phyloP scores from a whole-genome alignment of 2,888 invertebrate species.

The Tachystola acroxantha region DNA sequence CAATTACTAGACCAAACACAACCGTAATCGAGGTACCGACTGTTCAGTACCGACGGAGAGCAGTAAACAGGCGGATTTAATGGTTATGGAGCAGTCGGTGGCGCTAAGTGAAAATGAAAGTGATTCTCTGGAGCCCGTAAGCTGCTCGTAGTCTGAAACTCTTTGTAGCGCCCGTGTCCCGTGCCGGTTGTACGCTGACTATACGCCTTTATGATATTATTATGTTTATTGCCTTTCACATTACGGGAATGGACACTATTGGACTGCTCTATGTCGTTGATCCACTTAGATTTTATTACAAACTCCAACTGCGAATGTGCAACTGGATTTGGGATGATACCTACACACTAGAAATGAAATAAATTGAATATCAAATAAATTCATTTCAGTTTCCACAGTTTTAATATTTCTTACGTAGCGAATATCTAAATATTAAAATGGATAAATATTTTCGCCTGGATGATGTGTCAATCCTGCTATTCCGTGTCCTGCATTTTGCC shows the following conservation, averaged over 20 bases:
- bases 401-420: too few species aligned
- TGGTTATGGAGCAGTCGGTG: slow-evolving; percentile 58
- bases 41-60: slow-evolving; percentile 33
- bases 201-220: slow-evolving; percentile 38
- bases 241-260: slow-evolving; percentile 22
- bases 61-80: slow-evolving; percentile 62
- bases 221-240: slow-evolving; percentile 37
- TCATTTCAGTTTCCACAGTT: not conserved
- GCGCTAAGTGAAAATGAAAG: slow-evolving; percentile 68
- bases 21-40: too few species aligned
- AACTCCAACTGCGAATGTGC: not conserved
- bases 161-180: slow-evolving; percentile 36
- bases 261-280: slow-evolving; percentile 2
- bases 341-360: too few species aligned
- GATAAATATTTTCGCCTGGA: too few species aligned
- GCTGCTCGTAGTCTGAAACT: slow-evolving; percentile 49
- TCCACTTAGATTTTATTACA: slow-evolving; percentile 9
- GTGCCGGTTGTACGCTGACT: slow-evolving; percentile 29
- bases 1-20: too few species aligned
- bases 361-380: too few species aligned
- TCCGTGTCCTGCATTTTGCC: too few species aligned
- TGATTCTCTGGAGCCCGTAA: slow-evolving; percentile 54
- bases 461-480: too few species aligned
- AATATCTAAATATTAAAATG: too few species aligned
- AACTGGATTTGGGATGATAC: not conserved